Evolutionary conservation across 53 echinoderm and acorn worm species (phyloP), one percentile per base, ranked within the genome.

Genomic region (Astropecten irregularis): DNA sequence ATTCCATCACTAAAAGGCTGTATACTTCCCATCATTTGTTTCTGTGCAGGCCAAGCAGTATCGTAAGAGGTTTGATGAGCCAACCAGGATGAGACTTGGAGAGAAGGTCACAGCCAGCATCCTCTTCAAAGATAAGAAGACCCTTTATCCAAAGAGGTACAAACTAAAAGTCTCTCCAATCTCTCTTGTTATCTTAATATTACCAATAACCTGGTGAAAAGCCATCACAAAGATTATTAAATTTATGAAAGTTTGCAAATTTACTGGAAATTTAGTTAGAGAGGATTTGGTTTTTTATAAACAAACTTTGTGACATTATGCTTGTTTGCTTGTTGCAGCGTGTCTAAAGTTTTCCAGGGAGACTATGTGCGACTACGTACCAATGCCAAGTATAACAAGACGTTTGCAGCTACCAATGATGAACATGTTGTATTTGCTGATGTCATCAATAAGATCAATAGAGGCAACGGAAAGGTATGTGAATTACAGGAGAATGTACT

Each of bases 61-160:
- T 84, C 68, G 96, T 40, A 76, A 76, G 66, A 89, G 89, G 61
- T 91, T 96, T 96, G 96, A 96, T 54, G 96, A 96, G 59, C 37
- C 81, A 6, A 89, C 89, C n/a, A 69, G 96, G 77, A 73, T 82
- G 22, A 71, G 83, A 57, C 83, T 96, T 11, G 93, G 93, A 10
- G 93, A 91, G 76, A 96, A 96, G 77, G 96, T 96, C 34, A 96
- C 91, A 0, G 91, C 96, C 13, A 96, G 96, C 76, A 88, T 88
- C 83, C 89, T 96, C 47, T 96, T 96, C 91, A 96, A 93, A 39
- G 93, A 91, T 53, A 96, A 96, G 91, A 96, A 96, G 87, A 89
- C 88, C 25, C 88, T 88, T 31, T 96, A 96, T 57, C 91, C 93
- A 33, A 84, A 77, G 32, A 91, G 93, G 96, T 96, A 73, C 31